phyloP scores from a whole-genome alignment of 2,797 vertebrate genomes.

The Streptopelia turtur region DNA sequence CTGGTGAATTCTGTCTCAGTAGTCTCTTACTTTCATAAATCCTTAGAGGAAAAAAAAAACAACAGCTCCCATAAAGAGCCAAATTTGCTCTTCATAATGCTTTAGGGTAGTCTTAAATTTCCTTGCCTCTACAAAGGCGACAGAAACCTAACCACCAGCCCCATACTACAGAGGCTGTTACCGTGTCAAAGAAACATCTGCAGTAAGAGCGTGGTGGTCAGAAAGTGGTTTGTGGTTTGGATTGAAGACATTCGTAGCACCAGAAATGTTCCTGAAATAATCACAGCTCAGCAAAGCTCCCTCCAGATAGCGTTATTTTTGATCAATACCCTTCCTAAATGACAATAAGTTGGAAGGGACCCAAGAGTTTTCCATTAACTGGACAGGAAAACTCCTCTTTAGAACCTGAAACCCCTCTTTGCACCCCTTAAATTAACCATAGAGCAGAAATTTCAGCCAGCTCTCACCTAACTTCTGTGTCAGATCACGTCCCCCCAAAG shows the following conservation, averaged over 20 bases:
- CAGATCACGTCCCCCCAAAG: rapidly evolving
- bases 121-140: not conserved
- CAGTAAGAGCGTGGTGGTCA: not conserved
- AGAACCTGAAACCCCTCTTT: not conserved
- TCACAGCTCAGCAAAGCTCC: slow-evolving; percentile 17
- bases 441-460: not conserved
- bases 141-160: not conserved
- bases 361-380: not conserved
- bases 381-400: not conserved
- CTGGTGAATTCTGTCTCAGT: not conserved
- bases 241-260: not conserved
- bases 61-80: not conserved
- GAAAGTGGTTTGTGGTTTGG: slow-evolving; percentile 54
- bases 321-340: not conserved
- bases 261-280: slow-evolving; percentile 45
- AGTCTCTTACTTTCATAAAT: not conserved
- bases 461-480: not conserved
- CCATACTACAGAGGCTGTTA: not conserved
- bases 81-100: not conserved
- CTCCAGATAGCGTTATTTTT: not conserved
- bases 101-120: not conserved
- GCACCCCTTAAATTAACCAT: not conserved
- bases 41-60: not conserved
- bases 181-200: not conserved
- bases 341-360: not conserved